Conservation (phyloP, 2,888 invertebrate species). For the Andrena dorsata region DNA sequence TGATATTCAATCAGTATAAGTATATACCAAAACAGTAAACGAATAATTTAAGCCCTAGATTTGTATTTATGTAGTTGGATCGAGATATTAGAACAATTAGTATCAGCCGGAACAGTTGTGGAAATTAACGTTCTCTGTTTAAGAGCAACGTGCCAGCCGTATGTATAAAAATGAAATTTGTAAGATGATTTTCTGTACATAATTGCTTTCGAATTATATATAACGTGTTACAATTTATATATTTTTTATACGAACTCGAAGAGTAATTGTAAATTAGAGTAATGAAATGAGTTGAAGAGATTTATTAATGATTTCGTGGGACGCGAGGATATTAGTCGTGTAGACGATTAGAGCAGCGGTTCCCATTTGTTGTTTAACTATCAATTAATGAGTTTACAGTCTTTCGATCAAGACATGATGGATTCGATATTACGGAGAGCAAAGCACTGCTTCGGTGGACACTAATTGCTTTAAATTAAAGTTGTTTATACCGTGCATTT, state of each 20-base stretch:
- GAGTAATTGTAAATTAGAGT: not conserved
- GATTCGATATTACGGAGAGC: not conserved
- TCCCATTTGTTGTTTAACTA: not conserved
- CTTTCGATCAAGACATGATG: not conserved
- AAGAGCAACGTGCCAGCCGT: conserved; percentile 27
- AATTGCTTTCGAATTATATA: conserved; percentile 50
- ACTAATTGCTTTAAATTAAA: not conserved
- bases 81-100: not conserved
- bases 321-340: not conserved
- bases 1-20: conserved; percentile 45
- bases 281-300: conserved; percentile 17
- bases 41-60: conserved; percentile 38
- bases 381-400: not conserved
- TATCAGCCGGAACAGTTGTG: not conserved
- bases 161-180: conserved; percentile 22
- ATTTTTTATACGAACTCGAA: conserved; percentile 53
- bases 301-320: conserved; percentile 13
- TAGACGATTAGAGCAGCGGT: not conserved
- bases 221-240: conserved; percentile 43
- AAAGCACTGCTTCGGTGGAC: not conserved
- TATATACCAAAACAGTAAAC: conserved; percentile 54
- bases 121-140: not conserved
- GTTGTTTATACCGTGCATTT: conserved; percentile 18
- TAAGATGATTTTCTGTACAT: conserved; percentile 41
- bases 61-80: conserved; percentile 20